Conservation (phyloP, 2,113 vertebrate species). For the Eolophus roseicapilla region DNA sequence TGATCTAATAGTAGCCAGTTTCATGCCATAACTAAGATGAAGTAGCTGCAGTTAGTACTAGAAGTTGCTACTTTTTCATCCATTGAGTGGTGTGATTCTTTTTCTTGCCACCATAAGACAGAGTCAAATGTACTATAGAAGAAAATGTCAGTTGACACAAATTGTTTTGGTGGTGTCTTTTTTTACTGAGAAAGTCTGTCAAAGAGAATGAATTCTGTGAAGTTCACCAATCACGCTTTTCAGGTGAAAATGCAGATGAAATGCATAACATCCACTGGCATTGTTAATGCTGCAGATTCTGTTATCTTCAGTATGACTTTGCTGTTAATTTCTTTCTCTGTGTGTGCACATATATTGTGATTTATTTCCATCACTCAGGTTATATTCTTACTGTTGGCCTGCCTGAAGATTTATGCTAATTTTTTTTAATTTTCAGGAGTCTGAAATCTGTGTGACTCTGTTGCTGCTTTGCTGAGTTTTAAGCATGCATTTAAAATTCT, state of each 20-base stretch:
- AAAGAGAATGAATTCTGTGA: neutral
- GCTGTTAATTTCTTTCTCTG: neutral
- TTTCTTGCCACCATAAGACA: neutral
- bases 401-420: neutral
- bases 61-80: neutral
- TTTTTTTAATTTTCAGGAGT: neutral
- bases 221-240: neutral
- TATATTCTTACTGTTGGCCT: neutral
- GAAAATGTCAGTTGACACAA: neutral
- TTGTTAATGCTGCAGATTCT: neutral
- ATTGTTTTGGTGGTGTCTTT: neutral
- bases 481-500: neutral
- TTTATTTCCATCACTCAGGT: neutral
- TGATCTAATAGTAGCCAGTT: neutral
- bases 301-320: neutral
- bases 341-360: neutral
- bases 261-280: neutral
- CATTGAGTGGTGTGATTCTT: neutral
- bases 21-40: neutral
- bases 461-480: neutral
- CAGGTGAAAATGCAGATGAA: neutral
- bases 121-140: accelerated
- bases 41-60: neutral
- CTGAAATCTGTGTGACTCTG: neutral
- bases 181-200: neutral